A percentile compares a stretch with the other conserved stretches of the same genome.
Evolutionary conservation across 1,140 invertebrate species (phyloP).

Genomic region (Euwallacea similis): DNA sequence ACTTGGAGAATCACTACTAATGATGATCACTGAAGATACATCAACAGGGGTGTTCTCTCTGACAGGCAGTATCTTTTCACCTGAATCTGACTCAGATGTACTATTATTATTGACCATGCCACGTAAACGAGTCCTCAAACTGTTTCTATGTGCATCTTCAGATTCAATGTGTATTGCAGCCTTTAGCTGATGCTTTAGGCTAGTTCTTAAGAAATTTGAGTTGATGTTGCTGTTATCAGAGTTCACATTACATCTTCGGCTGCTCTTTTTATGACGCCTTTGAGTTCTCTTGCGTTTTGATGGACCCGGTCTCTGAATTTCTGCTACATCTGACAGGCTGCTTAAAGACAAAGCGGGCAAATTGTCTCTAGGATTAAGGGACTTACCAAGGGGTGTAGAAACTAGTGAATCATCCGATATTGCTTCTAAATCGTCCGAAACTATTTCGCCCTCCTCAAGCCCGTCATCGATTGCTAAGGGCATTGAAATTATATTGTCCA

Average conservation of each 20-base stretch:
- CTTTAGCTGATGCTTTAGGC: slow-evolving; percentile 45
- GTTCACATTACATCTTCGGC: slow-evolving; percentile 22
- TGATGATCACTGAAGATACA: not conserved
- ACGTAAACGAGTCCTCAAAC: slow-evolving; percentile 40
- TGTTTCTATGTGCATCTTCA: slow-evolving; percentile 40
- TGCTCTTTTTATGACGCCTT: slow-evolving; percentile 25
- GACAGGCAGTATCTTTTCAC: too few relatives aligned
- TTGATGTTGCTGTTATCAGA: slow-evolving; percentile 20
- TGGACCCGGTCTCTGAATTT: not conserved
- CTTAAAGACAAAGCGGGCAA: slow-evolving; percentile 51
- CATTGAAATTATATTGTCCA: too few relatives aligned
- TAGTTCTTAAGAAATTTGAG: not conserved
- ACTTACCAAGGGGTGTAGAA: slow-evolving; percentile 47
- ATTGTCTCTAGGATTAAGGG: slow-evolving; percentile 45
- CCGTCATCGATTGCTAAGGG: slow-evolving; percentile 33
- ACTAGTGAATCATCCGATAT: slow-evolving; percentile 49
- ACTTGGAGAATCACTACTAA: not conserved
- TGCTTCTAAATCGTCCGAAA: slow-evolving; percentile 50
- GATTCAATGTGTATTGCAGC: slow-evolving; percentile 46
- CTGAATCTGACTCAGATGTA: not conserved
- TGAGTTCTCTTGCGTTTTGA: slow-evolving; percentile 25
- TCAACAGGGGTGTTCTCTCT: not conserved
- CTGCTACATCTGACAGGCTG: slow-evolving; percentile 47
- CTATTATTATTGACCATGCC: slow-evolving; percentile 38
- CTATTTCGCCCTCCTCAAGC: slow-evolving; percentile 49